phyloP scores from a whole-genome alignment of 2,113 vertebrate species.

The Corythaixoides concolor region DNA sequence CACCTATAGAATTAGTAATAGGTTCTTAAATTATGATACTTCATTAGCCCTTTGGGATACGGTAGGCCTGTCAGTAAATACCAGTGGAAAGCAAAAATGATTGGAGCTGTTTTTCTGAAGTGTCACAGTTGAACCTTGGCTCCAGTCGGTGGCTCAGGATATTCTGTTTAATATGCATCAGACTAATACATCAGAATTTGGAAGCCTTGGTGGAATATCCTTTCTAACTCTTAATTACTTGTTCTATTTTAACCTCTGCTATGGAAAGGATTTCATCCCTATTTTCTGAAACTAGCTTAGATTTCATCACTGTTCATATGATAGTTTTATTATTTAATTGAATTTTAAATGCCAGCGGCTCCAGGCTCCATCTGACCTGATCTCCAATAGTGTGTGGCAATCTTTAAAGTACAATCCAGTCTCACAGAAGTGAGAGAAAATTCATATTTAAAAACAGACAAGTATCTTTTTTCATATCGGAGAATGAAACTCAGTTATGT shows the following conservation, averaged over 20 bases:
- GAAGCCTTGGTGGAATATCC: neutral
- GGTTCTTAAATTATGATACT: neutral
- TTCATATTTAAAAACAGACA: neutral
- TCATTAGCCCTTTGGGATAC: neutral
- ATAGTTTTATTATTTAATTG: neutral
- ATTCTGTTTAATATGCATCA: neutral
- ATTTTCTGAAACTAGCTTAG: neutral
- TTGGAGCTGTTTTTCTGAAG: neutral
- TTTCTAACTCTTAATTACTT: neutral
- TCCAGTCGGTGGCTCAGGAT: neutral
- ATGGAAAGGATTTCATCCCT: neutral
- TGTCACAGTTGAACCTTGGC: neutral
- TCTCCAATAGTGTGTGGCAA: neutral
- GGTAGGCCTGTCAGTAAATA: neutral
- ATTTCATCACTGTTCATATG: neutral
- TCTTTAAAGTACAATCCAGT: neutral
- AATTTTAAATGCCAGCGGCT: neutral
- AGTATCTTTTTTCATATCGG: neutral
- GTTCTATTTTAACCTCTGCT: neutral
- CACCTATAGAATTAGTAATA: neutral
- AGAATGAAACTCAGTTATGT: neutral
- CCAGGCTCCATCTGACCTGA: neutral
- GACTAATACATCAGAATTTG: neutral
- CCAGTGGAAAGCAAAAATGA: neutral
- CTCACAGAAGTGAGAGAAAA: neutral